Evolutionary conservation across 1,140 invertebrate genomes (phyloP), one percentile per base, ranked within the genome.

Genomic region (Acromyrmex echinatior): DNA sequence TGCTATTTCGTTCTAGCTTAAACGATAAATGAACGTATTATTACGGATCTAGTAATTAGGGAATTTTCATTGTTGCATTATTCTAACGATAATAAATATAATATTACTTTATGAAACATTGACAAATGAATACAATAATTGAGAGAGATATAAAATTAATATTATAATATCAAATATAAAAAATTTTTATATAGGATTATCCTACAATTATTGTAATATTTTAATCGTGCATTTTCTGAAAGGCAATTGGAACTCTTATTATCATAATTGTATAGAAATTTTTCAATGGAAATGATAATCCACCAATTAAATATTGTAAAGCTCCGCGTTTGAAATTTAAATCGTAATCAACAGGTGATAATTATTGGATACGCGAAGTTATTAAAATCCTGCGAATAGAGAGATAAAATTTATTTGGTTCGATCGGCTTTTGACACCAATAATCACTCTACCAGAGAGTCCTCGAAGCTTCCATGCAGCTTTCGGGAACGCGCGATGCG

Each of bases 311-410:
- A 45, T 51, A 14, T 70, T 70, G 9, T 49, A 62, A 60, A 31
- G 12, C 10, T n/a, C 1, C 56, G 16, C 58, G 2, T 39, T 51
- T 51, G 18, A 60, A 45, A 82, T 63, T 62, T 25, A 60, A 74
- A 31, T 28, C 31, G 35, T 82, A 82, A 82, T 84, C 70, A 84
- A 84, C 80, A 84, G 80, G 70, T 84, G 70, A 84, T 84, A n/a
- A 56, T 82, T 82, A 82, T 82, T 28, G 45, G 56, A 62, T 28
- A 45, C 25, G 6, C 28, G 16, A 51, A 81, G 70, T 84, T 84
- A 70, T 84, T 84, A 76, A 84, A 62, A 74, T 76, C 14, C 14
- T 10, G 80, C n/a, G 53, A 56, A 39, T 70, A 68, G n/a, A 31
- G 62, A 58, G 70, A 84, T 84, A 51, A 63, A 84, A 84, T 76